Evolutionary conservation across 2,888 invertebrate genomes (phyloP), one percentile per base, ranked within the genome.

Genomic region (Pterostichus madidus): DNA sequence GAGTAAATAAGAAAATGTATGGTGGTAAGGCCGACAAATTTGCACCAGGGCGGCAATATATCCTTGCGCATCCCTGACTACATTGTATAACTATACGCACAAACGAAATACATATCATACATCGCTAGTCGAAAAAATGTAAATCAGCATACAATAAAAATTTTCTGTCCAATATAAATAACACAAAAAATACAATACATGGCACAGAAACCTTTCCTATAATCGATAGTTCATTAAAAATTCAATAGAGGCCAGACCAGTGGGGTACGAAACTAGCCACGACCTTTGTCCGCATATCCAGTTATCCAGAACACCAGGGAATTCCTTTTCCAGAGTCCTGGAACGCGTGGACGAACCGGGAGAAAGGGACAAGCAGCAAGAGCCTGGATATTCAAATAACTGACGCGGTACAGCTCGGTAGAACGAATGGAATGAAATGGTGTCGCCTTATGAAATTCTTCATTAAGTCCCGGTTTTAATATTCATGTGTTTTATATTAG

Each of bases 381-480:
- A 17, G 56, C 8, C 17, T 5, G 15, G 56, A 17, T 56, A 56
- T 56, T 56, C 56, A 56, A 56, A 56, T 24, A 56, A 17, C 56
- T 15, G 24, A 17, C 17, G 8, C 17, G 56, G 56, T 56, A 56
- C 10, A 13, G 8, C 56, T 4, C 11, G 10, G 11, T 8, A 56
- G 17, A 56, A 56, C 56, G 56, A 17, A 56, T 56, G 56, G 56
- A 56, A 56, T 56, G 56, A 56, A 56, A 15, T 56, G 56, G 56
- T 56, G 56, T 56, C 56, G 56, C 56, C 56, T 56, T 56, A 56
- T 56, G 56, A 56, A 56, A 56, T 56, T 56, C 56, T 56, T 56
- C 56, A 56, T 56, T 56, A 56, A 56, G 56, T 24, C 17, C 13
- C n/a, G 1, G 56, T 56, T 56, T 56, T 56, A 56, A 56, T 56